Percentiles rank a stretch among this genome's conserved stretches.
Conservation (phyloP, 2,888 invertebrate genomes). For the Cephus pulcher region DNA sequence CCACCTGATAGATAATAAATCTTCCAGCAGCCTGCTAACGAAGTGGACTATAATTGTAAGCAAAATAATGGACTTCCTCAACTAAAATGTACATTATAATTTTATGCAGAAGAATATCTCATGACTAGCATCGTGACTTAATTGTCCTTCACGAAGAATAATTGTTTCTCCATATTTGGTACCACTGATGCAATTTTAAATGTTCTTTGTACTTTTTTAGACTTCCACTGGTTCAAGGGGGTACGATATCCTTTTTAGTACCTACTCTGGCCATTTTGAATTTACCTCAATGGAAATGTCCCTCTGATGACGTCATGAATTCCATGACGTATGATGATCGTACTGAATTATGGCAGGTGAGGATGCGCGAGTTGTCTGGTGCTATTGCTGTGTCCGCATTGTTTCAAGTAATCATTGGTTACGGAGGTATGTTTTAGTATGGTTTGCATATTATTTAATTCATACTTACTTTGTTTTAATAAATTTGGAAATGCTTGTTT, state of each 20-base stretch:
- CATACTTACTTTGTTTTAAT: neutral
- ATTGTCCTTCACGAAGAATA: too few relatives aligned
- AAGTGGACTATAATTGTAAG: neutral
- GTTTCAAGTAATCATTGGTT: slow-evolving; percentile 80
- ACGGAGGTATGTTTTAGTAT: slow-evolving; percentile 43
- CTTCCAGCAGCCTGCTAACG: neutral
- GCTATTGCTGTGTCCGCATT: slow-evolving; percentile 84
- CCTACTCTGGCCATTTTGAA: slow-evolving; percentile 82
- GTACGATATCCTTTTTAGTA: slow-evolving; percentile 83
- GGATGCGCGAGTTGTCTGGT: slow-evolving; percentile 86
- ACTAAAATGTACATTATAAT: neutral
- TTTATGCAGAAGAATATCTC: neutral
- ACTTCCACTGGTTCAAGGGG: slow-evolving; percentile 80
- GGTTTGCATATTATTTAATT: too few relatives aligned
- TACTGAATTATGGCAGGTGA: slow-evolving; percentile 76
- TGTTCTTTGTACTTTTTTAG: slow-evolving; percentile 52
- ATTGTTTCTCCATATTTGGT: neutral
- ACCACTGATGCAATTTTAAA: neutral
- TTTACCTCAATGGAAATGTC: slow-evolving; percentile 80
- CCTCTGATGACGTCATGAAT: slow-evolving; percentile 68
- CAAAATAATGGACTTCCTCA: neutral
- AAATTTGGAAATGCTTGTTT: neutral
- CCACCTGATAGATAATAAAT: neutral
- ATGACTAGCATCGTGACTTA: neutral
- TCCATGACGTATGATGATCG: slow-evolving; percentile 71